phyloP scores from a whole-genome alignment of 2,888 invertebrate species.

The Spodoptera littoralis region DNA sequence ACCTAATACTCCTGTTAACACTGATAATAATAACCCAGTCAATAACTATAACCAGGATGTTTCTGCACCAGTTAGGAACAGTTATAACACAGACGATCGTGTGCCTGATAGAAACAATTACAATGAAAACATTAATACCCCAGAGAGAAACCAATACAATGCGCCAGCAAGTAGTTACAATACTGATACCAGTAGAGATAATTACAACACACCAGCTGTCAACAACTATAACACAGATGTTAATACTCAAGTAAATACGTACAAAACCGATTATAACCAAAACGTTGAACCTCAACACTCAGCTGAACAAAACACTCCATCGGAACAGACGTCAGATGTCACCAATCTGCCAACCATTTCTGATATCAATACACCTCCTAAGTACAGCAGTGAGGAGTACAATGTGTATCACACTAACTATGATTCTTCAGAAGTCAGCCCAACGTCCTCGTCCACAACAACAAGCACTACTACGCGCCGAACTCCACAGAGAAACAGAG shows the following conservation, averaged over 20 bases:
- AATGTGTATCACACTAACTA: slow-evolving; percentile 69
- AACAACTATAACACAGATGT: slow-evolving; percentile 48
- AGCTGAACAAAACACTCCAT: slow-evolving; percentile 60
- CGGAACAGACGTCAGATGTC: slow-evolving; percentile 63
- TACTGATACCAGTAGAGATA: slow-evolving; percentile 6
- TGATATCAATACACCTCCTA: slow-evolving; percentile 63
- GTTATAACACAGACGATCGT: slow-evolving; percentile 22
- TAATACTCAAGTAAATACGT: slow-evolving; percentile 40
- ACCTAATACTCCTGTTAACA: slow-evolving; percentile 46
- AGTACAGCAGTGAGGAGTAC: slow-evolving; percentile 61
- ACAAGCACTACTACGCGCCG: slow-evolving; percentile 79
- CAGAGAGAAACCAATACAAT: slow-evolving; percentile 32
- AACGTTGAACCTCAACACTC: slow-evolving; percentile 65
- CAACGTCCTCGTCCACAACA: slow-evolving; percentile 68
- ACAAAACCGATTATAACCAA: slow-evolving; percentile 62
- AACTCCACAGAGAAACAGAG: slow-evolving; percentile 73
- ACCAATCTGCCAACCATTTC: slow-evolving; percentile 60
- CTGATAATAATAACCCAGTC: slow-evolving; percentile 38
- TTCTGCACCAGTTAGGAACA: slow-evolving; percentile 2
- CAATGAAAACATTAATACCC: slow-evolving; percentile 15
- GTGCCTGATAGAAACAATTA: slow-evolving; percentile 19
- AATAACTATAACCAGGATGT: neutral
- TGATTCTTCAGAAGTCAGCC: slow-evolving; percentile 63
- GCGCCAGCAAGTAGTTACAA: slow-evolving; percentile 6
- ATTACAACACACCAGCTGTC: slow-evolving; percentile 32